Conservation (phyloP, 2,888 invertebrate species). For the Thelaira solivaga region DNA sequence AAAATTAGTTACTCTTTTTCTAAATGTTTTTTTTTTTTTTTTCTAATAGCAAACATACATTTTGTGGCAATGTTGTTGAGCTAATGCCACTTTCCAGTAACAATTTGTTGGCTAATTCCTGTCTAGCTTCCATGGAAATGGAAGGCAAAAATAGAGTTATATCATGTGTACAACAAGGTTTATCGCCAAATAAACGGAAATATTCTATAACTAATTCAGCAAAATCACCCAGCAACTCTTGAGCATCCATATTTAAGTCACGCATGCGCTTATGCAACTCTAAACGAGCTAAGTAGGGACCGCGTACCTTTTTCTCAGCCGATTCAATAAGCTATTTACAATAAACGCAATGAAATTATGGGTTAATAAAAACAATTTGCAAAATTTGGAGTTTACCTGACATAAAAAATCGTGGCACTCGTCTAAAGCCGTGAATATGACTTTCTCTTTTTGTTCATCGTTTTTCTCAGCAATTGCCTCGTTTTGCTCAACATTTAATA, state of each 20-base stretch:
- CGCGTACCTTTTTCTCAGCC: conserved; percentile 80
- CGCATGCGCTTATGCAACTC: conserved; percentile 84
- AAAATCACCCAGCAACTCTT: conserved; percentile 80
- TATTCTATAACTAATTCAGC: conserved; percentile 86
- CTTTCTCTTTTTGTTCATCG: conserved; percentile 63
- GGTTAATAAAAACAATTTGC: no score
- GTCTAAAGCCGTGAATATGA: conserved; percentile 64
- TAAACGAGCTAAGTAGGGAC: conserved; percentile 90
- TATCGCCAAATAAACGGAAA: conserved; percentile 87
- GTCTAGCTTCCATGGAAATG: conserved; percentile 79
- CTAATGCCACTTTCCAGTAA: conserved; percentile 82
- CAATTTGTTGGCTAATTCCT: conserved; percentile 80
- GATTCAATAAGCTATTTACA: conserved; percentile 78
- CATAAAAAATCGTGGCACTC: conserved; percentile 74
- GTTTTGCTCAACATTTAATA: conserved; percentile 76
- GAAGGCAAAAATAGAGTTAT: conserved; percentile 85
- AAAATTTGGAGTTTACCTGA: conserved; percentile 68
- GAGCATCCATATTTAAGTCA: conserved; percentile 79
- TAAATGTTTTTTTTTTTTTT: neutral
- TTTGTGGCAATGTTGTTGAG: conserved; percentile 81
- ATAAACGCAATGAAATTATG: neutral
- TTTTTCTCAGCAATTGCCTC: conserved; percentile 56
- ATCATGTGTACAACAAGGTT: conserved; percentile 91
- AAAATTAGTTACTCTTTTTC: neutral
- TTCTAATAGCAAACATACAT: conserved; percentile 77